A percentile compares a stretch with the other conserved stretches of the same genome.
Conservation (phyloP, 2,888 invertebrate species). For the Ornithoptera priamus region DNA sequence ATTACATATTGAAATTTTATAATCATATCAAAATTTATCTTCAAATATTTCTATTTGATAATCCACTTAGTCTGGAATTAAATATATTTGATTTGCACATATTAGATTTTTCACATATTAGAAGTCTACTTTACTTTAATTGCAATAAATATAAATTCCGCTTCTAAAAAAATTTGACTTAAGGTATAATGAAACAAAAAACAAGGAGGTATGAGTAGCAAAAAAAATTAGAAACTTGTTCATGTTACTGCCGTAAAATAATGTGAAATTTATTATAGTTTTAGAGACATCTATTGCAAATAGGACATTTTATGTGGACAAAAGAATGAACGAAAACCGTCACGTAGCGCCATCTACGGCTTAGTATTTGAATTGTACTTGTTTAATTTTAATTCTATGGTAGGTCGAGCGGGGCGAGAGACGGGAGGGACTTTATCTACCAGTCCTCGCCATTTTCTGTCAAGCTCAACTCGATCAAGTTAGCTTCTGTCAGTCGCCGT, state of each 20-base stretch:
- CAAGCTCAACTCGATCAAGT: constrained; percentile 77
- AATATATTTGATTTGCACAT: too few species aligned
- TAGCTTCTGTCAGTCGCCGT: constrained; percentile 78
- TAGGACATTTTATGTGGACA: neutral
- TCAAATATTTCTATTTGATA: neutral
- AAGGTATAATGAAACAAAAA: too few species aligned
- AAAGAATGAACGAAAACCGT: constrained; percentile 7
- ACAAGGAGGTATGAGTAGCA: too few species aligned
- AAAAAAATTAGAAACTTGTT: too few species aligned
- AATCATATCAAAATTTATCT: too few species aligned
- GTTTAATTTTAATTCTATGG: constrained; percentile 31
- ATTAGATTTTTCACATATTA: too few species aligned
- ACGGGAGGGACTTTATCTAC: constrained; percentile 48
- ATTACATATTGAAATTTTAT: too few species aligned
- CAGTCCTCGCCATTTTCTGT: constrained; percentile 45
- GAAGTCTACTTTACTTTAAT: too few species aligned
- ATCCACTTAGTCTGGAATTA: too few species aligned
- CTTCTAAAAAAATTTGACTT: too few species aligned
- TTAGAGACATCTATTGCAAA: constrained; percentile 17
- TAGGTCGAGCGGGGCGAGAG: constrained; percentile 62
- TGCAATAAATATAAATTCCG: too few species aligned
- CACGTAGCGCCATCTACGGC: constrained; percentile 54
- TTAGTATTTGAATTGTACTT: constrained; percentile 35
- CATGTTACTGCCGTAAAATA: neutral
- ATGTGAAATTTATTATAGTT: neutral